A percentile compares a stretch with the other conserved stretches of the same genome.
These are phyloP conservation scores for Diuraphis noxia DNA, from an alignment of 1,140 invertebrate species.

Conservation along the genomic window DNA sequence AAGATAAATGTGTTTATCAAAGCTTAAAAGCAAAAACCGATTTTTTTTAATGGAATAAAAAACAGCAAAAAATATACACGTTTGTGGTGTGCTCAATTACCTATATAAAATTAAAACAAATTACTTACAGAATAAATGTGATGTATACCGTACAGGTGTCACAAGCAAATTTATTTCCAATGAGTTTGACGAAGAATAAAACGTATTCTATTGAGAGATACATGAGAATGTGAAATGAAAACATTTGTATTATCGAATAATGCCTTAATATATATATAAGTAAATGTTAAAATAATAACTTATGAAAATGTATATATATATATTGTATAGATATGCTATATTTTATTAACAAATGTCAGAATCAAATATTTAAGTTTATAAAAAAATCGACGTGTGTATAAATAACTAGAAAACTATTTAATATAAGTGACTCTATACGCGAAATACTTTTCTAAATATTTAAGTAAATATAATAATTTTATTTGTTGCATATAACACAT, in stretches of 20 bases:
- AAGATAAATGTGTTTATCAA: not conserved
- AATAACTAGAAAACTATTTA: not conserved
- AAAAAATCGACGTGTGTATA: not conserved
- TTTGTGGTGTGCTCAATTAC: not conserved
- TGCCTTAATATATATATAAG: not conserved
- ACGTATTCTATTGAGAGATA: not conserved
- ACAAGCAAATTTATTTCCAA: not conserved
- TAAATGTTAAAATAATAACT: not conserved
- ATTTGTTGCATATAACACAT: not conserved
- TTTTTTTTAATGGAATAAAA: not conserved
- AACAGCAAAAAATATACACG: not conserved
- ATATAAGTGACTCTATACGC: not conserved
- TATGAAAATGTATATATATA: not conserved
- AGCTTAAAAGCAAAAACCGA: not conserved
- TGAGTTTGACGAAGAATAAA: not conserved
- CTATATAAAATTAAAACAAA: not conserved
- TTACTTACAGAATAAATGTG: not conserved
- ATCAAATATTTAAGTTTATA: not conserved
- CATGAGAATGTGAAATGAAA: not conserved
- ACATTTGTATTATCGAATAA: not conserved
- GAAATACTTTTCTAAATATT: not conserved
- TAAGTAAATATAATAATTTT: not conserved
- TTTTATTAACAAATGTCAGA: not conserved
- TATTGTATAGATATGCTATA: not conserved
- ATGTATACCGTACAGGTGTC: not conserved